Evolutionary conservation across 2,113 vertebrate genomes (phyloP).

Genomic region (Lontra canadensis): DNA sequence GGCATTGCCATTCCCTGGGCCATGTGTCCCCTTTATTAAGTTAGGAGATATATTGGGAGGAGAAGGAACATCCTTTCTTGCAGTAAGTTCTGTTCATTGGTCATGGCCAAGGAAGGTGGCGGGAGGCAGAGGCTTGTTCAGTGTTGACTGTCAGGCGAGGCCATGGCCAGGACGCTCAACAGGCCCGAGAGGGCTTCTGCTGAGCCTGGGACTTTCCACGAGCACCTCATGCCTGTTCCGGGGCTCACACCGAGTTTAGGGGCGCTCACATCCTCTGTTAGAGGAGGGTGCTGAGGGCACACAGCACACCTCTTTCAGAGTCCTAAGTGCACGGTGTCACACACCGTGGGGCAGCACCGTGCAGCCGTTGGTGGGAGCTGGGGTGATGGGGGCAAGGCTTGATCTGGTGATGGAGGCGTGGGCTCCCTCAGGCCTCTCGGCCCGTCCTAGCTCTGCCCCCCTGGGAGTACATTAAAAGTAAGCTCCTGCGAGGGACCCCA

Average conservation of each 20-base stretch:
- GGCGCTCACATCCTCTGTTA: neutral
- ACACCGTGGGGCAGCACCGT: fast-evolving
- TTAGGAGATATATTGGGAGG: neutral
- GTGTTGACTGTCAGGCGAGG: neutral
- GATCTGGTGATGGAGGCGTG: too few relatives aligned
- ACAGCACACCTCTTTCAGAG: neutral
- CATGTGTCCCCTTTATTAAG: neutral
- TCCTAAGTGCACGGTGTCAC: fast-evolving
- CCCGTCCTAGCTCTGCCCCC: neutral
- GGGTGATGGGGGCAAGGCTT: neutral
- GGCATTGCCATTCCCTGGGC: neutral
- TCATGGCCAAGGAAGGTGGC: too few relatives aligned
- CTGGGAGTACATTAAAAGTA: neutral
- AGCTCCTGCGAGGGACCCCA: neutral
- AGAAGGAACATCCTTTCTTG: neutral
- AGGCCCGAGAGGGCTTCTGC: neutral
- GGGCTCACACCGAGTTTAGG: neutral
- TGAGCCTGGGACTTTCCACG: fast-evolving
- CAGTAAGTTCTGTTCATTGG: fast-evolving
- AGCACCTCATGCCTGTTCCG: fast-evolving
- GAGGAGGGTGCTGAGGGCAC: neutral
- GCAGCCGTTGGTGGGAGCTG: neutral
- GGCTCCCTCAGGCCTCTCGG: neutral
- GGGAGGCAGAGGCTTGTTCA: neutral
- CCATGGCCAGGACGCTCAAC: neutral